Evolutionary conservation across 2,797 vertebrate genomes (phyloP).

Genomic region (Oreortyx pictus): DNA sequence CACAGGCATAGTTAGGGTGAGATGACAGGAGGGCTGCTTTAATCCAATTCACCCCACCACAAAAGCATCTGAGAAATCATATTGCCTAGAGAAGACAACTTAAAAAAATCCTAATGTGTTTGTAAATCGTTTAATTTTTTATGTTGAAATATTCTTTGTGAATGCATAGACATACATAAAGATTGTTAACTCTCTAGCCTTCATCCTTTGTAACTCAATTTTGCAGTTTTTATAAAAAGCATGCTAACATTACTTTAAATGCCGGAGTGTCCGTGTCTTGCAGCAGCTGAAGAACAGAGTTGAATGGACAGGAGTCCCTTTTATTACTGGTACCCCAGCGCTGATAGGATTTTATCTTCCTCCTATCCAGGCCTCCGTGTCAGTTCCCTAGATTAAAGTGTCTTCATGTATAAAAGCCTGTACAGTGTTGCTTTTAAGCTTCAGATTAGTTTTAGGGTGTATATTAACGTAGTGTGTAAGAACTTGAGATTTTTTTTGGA

Average conservation of each 20-base stretch:
- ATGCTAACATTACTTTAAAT: not conserved
- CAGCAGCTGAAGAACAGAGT: not conserved
- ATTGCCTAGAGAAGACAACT: not conserved
- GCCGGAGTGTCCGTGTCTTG: not conserved
- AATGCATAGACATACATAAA: not conserved
- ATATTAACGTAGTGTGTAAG: not conserved
- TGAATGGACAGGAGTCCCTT: not conserved
- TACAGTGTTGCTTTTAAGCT: not conserved
- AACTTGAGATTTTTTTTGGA: not conserved
- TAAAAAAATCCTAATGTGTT: not conserved
- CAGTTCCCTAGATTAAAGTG: not conserved
- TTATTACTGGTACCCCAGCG: not conserved
- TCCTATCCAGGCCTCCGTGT: not conserved
- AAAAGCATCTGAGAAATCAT: not conserved
- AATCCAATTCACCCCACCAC: not conserved
- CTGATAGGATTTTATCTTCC: not conserved
- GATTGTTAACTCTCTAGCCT: not conserved
- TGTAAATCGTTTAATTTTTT: not conserved
- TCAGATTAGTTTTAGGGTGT: not conserved
- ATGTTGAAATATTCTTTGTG: not conserved
- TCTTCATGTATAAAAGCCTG: accelerated
- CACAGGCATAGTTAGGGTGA: not conserved
- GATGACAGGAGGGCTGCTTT: not conserved
- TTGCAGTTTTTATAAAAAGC: not conserved
- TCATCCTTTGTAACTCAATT: not conserved